Evolutionary conservation across 2,797 vertebrate genomes (phyloP).

Genomic region (Clarias pachynema): DNA sequence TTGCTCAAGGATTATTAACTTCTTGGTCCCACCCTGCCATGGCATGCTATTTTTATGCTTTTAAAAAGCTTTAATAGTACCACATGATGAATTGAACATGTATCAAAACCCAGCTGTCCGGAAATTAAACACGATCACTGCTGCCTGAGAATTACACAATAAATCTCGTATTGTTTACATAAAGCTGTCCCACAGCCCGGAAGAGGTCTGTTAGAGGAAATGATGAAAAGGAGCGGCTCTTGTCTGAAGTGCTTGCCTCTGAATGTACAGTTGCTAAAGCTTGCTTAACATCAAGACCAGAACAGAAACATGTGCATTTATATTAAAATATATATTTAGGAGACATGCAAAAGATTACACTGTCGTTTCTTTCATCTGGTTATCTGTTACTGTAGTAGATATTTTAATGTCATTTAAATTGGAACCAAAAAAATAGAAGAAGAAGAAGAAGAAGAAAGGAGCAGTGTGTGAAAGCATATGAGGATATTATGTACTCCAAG

Average conservation of each 20-base stretch:
- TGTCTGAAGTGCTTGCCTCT: constrained; percentile 11
- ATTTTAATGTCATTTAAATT: neutral
- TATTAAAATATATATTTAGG: neutral
- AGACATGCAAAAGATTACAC: neutral
- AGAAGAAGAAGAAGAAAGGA: neutral
- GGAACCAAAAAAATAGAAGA: neutral
- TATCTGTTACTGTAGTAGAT: neutral
- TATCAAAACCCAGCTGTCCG: constrained; percentile 8
- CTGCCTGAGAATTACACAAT: constrained; percentile 4
- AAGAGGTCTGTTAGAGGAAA: constrained; percentile 56
- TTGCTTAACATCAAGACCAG: neutral
- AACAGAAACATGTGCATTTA: neutral
- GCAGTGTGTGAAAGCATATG: neutral
- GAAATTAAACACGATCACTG: neutral
- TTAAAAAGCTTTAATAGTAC: neutral
- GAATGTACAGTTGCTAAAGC: neutral
- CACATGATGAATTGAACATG: neutral
- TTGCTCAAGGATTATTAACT: neutral
- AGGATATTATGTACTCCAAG: neutral
- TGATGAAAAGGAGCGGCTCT: constrained; percentile 38
- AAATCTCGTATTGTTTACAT: constrained; percentile 47
- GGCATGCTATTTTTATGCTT: neutral
- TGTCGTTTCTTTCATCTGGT: neutral
- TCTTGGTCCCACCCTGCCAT: no score
- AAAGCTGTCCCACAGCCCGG: constrained; percentile 45